phyloP scores from a whole-genome alignment of 2,888 invertebrate genomes.

The Rhyacophila evoluta region DNA sequence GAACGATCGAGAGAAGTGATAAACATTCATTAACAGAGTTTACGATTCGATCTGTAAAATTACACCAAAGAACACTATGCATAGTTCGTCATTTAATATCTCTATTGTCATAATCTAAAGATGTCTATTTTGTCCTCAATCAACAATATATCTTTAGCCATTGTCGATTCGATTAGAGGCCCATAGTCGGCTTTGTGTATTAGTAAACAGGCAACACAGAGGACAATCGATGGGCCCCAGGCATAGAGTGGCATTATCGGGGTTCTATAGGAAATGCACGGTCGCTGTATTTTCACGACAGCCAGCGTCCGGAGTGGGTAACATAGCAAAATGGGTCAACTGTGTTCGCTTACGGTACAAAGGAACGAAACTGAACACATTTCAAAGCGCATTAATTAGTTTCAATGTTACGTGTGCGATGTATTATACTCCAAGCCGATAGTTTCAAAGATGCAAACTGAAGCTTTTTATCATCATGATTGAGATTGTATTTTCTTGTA shows the following conservation, averaged over 20 bases:
- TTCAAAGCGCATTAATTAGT: neutral
- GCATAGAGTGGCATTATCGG: neutral
- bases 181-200: neutral
- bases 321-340: slow-evolving; percentile 5
- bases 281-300: neutral
- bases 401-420: too few species aligned
- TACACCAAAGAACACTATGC: too few species aligned
- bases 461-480: too few species aligned
- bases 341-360: neutral
- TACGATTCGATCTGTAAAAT: too few species aligned
- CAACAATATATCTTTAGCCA: slow-evolving; percentile 9
- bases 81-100: neutral
- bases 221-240: neutral
- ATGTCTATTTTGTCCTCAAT: neutral
- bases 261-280: neutral
- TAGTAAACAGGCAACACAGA: neutral
- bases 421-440: too few species aligned
- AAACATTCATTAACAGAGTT: too few species aligned
- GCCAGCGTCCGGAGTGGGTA: neutral
- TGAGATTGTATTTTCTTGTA: too few species aligned
- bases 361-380: neutral
- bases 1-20: too few species aligned
- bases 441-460: too few species aligned
- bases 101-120: neutral
- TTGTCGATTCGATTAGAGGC: slow-evolving; percentile 11